Base-by-base conservation (phyloP, 1,140 invertebrate species). In the Drosophila aff. region DNA sequence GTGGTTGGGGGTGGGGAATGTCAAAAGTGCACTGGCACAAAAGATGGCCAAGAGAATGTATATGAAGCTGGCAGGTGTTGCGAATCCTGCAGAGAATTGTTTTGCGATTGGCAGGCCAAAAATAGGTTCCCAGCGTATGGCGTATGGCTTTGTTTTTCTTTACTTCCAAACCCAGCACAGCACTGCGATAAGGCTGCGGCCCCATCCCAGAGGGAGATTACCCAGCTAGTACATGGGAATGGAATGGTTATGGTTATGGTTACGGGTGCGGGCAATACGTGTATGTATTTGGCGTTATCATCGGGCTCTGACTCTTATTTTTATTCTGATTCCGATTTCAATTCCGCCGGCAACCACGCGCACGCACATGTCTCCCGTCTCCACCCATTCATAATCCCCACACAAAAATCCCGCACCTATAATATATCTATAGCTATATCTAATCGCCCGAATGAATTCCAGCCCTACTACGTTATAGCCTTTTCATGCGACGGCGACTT, bases 231-330 rank as follows among this genome's bases (percentile, higher is more conserved):
- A 49, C 43, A 49, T 55, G 38, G 21, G 33, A 9, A 55, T 16
- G 52, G 33, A 38, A 55, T 52, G 50, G 28, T 33, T 55, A 55
- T 52, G 50, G 50, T 33, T 55, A 40, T 57, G 21, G 53, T 40
- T 57, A 40, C 18, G 52, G 31, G 16, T 61, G 43, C 52, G 41
- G 58, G 69, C 15, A 21, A 41, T 47, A 21, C 36, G 49, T 68
- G 58, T 63, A 63, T 74, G 47, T 75, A 75, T 63, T 77, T 53
- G 67, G 26, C 76, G 53, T 79, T 79, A 79, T 79, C 76, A 79
- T 79, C 76, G 59, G 59, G 79, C 62, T 43, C 52, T 40, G 65
- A 40, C 38, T 67, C 36, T 28, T 33, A 55, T 44, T 46, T n/a
- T 36, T 28, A 72, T 57, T 38, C 44, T 3, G 13, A 38, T 53